Percentiles rank a stretch among this genome's conserved stretches.
Conservation (phyloP, 1,140 invertebrate genomes). For the Hyles euphorbiae region DNA sequence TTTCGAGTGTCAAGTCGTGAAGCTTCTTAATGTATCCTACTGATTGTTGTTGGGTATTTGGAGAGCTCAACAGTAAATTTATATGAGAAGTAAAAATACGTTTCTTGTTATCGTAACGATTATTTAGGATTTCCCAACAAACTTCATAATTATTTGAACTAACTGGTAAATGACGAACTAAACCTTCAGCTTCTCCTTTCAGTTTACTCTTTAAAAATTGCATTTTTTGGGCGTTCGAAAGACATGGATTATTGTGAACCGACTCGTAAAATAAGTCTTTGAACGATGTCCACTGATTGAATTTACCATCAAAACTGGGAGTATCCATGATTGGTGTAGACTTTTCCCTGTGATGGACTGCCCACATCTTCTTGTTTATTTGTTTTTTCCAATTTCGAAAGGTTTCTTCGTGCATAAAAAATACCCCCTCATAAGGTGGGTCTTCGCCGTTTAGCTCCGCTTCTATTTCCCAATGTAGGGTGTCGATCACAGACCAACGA, state of each 20-base stretch:
- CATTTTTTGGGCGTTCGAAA: conserved; percentile 12
- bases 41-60: conserved; percentile 13
- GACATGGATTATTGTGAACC: conserved; percentile 7
- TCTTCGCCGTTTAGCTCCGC: conserved; percentile 1
- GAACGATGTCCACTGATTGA: conserved; percentile 7
- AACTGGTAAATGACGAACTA: conserved; percentile 2
- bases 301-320: conserved; percentile 5
- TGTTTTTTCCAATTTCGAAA: conserved; percentile 4
- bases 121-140: conserved; percentile 7
- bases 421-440: background rate
- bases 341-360: conserved; percentile 7
- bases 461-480: conserved; percentile 14
- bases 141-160: conserved; percentile 2
- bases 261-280: conserved; percentile 15
- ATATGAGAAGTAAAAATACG: conserved; percentile 8
- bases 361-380: conserved; percentile 9
- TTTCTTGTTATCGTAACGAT: conserved; percentile 7
- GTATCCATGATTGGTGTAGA: conserved; percentile 6
- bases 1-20: conserved; percentile 21
- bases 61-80: conserved; percentile 1
- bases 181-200: background rate
- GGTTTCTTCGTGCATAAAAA: conserved; percentile 8
- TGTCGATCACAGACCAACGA: conserved; percentile 6
- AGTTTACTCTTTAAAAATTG: background rate
- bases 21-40: conserved; percentile 13